Evolutionary conservation across 1,140 invertebrate species (phyloP).

Genomic region (Bombus superbus): DNA sequence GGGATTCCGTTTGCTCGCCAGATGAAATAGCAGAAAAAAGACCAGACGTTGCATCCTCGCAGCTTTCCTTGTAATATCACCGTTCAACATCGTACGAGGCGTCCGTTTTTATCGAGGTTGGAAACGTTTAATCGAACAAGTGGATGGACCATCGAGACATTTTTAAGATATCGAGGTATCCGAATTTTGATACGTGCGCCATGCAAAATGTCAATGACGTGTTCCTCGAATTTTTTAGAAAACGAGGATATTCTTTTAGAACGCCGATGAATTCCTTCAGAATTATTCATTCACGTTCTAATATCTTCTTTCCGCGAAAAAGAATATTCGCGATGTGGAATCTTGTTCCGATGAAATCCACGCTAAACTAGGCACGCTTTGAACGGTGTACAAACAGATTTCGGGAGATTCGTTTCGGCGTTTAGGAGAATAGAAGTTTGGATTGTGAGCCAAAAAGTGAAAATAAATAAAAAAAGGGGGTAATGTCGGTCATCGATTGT

Average conservation of each 20-base stretch:
- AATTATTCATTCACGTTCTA: too few relatives aligned
- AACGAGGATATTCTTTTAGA: background rate
- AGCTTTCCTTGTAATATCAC: background rate
- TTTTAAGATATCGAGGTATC: background rate
- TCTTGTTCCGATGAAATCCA: background rate
- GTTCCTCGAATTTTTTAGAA: too few relatives aligned
- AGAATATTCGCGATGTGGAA: background rate
- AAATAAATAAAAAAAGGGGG: background rate
- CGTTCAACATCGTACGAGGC: background rate
- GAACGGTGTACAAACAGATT: slow-evolving; percentile 36
- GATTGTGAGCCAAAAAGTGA: too few relatives aligned
- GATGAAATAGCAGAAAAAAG: background rate
- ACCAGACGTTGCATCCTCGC: background rate
- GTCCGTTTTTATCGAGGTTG: background rate
- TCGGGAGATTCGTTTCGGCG: slow-evolving; percentile 4
- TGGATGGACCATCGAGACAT: background rate
- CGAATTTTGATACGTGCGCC: background rate
- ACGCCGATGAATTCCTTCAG: too few relatives aligned
- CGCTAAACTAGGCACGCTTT: background rate
- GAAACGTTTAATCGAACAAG: slow-evolving; percentile 4
- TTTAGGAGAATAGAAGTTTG: background rate
- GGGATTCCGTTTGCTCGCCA: background rate
- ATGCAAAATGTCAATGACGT: background rate
- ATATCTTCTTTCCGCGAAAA: background rate
- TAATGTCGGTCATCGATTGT: background rate